These are phyloP conservation scores for Lysandra bellargus DNA, from an alignment of 2,888 invertebrate genomes.

Conservation along the genomic window DNA sequence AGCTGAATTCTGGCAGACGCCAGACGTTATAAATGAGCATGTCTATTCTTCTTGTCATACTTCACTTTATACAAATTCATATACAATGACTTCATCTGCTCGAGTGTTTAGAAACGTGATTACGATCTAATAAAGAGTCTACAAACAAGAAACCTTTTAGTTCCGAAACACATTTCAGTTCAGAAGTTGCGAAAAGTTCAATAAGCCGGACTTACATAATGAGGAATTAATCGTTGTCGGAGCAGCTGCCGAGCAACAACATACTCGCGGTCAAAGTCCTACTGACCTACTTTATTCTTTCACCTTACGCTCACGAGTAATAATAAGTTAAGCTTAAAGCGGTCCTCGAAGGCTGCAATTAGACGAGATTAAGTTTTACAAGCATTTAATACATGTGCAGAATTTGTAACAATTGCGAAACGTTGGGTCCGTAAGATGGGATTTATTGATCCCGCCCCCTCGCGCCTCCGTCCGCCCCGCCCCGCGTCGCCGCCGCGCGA, in stretches of 20 bases:
- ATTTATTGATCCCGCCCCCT: slow-evolving; percentile 4
- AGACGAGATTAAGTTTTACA: background rate
- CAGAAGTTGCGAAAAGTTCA: slow-evolving; percentile 7
- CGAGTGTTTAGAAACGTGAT: background rate
- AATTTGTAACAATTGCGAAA: slow-evolving; percentile 12
- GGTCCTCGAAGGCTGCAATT: background rate
- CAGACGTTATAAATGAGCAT: too few species aligned
- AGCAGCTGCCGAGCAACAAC: slow-evolving; percentile 12
- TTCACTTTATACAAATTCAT: background rate
- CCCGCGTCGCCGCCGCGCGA: background rate
- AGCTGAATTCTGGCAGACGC: too few species aligned
- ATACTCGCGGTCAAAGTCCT: background rate
- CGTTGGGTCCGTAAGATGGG: background rate
- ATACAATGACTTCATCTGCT: background rate
- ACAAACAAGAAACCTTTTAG: background rate
- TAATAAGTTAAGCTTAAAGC: background rate
- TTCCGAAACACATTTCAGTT: background rate
- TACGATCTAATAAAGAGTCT: background rate
- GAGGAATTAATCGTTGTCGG: slow-evolving; percentile 1
- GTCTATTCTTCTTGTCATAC: background rate
- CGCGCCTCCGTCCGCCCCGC: background rate
- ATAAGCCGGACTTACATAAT: slow-evolving; percentile 4
- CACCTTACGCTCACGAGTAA: background rate
- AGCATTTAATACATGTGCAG: background rate
- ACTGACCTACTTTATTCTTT: background rate